Conservation (phyloP, 2,113 vertebrate species). For the Rhinopomastus cyanomelas region DNA sequence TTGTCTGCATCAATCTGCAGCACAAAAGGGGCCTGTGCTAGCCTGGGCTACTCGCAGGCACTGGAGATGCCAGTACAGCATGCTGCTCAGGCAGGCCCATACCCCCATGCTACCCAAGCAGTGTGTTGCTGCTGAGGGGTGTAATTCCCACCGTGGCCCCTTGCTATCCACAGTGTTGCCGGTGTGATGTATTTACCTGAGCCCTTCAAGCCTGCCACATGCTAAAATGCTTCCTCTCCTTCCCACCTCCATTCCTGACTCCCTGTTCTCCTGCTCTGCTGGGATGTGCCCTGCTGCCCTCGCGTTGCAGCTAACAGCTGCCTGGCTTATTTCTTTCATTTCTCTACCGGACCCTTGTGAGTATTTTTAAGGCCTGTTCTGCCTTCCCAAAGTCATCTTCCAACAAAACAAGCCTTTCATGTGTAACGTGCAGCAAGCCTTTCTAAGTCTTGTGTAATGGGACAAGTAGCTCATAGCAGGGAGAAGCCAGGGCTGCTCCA, state of each 20-base stretch:
- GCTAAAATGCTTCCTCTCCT: neutral
- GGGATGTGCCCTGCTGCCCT: neutral
- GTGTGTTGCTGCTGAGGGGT: accelerated
- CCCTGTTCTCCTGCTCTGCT: neutral
- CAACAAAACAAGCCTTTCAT: neutral
- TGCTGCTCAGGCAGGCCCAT: accelerated
- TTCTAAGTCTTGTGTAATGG: neutral
- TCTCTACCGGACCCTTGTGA: neutral
- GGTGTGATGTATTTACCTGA: neutral
- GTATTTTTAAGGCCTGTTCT: neutral
- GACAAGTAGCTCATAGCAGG: accelerated
- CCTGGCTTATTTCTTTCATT: neutral
- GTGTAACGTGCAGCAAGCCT: neutral
- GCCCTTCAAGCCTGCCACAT: neutral
- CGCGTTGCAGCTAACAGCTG: neutral
- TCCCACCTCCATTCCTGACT: accelerated
- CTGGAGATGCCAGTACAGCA: neutral
- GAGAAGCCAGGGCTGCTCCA: neutral
- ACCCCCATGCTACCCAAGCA: accelerated
- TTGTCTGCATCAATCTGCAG: neutral
- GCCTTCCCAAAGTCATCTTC: neutral
- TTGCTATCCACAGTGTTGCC: accelerated
- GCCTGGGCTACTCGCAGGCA: accelerated
- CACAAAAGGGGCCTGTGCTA: neutral
- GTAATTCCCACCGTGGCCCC: accelerated